A percentile compares a stretch with the other conserved stretches of the same genome.
Evolutionary conservation across 2,888 invertebrate species (phyloP).

Genomic region (Sylvicola cinctus): DNA sequence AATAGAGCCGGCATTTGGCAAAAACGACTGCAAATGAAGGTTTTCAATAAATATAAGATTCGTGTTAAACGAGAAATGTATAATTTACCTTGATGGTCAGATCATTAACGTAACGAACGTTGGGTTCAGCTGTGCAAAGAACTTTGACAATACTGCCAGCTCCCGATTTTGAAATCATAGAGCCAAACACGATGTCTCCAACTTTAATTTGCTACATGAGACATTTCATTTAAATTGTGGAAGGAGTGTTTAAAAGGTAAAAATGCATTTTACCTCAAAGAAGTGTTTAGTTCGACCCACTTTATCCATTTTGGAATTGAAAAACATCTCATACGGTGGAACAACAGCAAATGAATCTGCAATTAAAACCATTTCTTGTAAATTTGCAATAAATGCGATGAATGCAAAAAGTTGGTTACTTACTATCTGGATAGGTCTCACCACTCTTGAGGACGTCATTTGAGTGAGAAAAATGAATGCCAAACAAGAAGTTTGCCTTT

Average conservation of each 20-base stretch:
- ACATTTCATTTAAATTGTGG: constrained; percentile 1
- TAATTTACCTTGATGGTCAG: constrained; percentile 59
- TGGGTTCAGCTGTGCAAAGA: constrained; percentile 61
- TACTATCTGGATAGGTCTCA: too few relatives aligned
- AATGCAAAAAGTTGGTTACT: too few relatives aligned
- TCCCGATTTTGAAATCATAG: constrained; percentile 52
- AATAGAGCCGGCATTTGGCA: constrained; percentile 48
- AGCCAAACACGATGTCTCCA: constrained; percentile 63
- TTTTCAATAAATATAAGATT: too few relatives aligned
- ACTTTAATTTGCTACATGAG: constrained; percentile 38
- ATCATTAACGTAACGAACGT: constrained; percentile 63
- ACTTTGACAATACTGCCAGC: constrained; percentile 61
- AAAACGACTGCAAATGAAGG: constrained; percentile 43
- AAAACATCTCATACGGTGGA: constrained; percentile 73
- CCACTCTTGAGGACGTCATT: too few relatives aligned
- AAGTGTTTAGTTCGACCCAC: constrained; percentile 57
- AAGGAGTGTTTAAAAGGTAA: too few relatives aligned
- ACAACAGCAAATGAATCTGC: constrained; percentile 57
- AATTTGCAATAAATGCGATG: neutral
- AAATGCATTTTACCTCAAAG: constrained; percentile 40
- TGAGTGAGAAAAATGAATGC: constrained; percentile 20
- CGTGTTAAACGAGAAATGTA: constrained; percentile 1
- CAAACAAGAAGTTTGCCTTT: constrained; percentile 61
- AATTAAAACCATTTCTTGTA: constrained; percentile 12
- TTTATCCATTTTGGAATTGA: constrained; percentile 46